phyloP scores from a whole-genome alignment of 2,888 invertebrate genomes.

The Oligia latruncula region DNA sequence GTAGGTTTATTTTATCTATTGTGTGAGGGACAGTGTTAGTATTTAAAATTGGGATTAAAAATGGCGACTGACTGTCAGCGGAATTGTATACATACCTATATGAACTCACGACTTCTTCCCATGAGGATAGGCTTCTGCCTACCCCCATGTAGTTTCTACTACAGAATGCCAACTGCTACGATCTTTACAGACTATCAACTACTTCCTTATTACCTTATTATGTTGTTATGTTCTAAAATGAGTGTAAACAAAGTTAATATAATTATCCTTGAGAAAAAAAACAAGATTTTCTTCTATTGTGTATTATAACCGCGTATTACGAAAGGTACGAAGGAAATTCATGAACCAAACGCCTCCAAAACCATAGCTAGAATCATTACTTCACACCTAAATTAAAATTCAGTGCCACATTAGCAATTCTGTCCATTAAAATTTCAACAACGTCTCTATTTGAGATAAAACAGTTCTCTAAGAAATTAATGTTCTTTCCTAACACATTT shows the following conservation, averaged over 20 bases:
- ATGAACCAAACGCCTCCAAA: not conserved
- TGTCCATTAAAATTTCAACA: conserved; percentile 55
- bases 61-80: not conserved
- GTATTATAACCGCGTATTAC: not conserved
- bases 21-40: not conserved
- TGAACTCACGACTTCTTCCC: not conserved
- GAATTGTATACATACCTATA: not conserved
- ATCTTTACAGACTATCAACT: not conserved
- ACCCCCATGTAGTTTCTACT: not conserved
- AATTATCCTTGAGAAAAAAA: not conserved
- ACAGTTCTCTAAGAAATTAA: conserved; percentile 48
- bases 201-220: not conserved
- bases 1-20: not conserved
- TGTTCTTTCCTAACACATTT: conserved; percentile 61
- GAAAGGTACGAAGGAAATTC: not conserved
- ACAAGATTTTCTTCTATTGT: not conserved
- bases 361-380: conserved; percentile 19
- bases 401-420: conserved; percentile 50
- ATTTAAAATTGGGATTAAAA: not conserved
- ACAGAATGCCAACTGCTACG: not conserved
- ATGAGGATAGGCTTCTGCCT: not conserved
- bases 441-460: conserved; percentile 55
- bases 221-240: not conserved
- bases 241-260: not conserved
- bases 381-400: conserved; percentile 53